These are phyloP conservation scores for Triplophysa dalaica DNA, from an alignment of 2,113 vertebrate species.

Conservation along the genomic window DNA sequence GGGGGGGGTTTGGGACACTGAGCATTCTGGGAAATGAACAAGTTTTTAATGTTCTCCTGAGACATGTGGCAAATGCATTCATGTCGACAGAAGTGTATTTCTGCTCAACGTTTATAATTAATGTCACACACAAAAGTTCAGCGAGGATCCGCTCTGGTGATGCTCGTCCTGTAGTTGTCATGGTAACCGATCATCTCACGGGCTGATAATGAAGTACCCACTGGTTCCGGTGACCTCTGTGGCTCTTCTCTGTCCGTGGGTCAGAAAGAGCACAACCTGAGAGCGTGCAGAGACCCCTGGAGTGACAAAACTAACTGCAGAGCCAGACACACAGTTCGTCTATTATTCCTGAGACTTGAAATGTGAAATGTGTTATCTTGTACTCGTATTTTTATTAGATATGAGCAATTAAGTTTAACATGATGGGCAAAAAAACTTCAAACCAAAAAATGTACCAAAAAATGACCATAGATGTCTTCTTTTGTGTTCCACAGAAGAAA, in stretches of 20 bases:
- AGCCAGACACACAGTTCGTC: constrained; percentile 39
- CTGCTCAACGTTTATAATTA: neutral
- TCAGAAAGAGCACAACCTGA: neutral
- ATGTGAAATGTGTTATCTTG: constrained; percentile 62
- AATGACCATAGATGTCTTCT: no score
- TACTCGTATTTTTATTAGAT: no score
- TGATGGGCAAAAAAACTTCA: no score
- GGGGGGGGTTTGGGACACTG: no score
- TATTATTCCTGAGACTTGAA: constrained; percentile 38
- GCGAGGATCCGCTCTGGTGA: neutral
- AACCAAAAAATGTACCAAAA: no score
- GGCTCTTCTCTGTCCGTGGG: neutral
- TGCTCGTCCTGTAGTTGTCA: neutral
- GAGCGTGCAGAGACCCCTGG: neutral
- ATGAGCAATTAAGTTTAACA: no score
- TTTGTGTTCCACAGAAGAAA: no score
- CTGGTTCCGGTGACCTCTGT: neutral
- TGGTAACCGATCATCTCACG: neutral
- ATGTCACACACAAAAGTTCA: constrained; percentile 3
- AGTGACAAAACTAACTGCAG: neutral
- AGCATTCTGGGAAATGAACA: neutral
- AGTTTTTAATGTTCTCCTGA: neutral
- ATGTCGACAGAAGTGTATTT: neutral
- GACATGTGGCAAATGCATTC: neutral
- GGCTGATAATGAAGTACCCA: constrained; percentile 2